Evolutionary conservation across 2,113 vertebrate genomes (phyloP).

Genomic region (Scomber scombrus): DNA sequence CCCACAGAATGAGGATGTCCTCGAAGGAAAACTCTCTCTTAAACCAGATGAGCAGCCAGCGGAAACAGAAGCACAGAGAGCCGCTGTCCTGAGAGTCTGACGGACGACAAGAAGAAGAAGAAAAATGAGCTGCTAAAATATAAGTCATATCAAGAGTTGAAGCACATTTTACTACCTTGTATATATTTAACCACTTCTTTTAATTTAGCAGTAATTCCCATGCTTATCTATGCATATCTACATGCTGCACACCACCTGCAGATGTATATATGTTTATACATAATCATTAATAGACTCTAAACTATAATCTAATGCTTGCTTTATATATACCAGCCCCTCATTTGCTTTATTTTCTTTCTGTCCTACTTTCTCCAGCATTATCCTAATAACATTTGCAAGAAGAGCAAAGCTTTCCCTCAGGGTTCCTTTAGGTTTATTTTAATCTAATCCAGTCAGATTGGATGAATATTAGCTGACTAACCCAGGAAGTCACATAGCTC

Average conservation of each 20-base stretch:
- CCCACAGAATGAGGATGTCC: slow-evolving; percentile 92
- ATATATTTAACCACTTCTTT: not conserved
- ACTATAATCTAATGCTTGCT: not conserved
- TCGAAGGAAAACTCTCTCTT: slow-evolving; percentile 93
- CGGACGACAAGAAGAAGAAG: not conserved
- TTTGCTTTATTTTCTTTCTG: slow-evolving; percentile 1
- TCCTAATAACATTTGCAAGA: not conserved
- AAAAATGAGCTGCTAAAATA: not conserved
- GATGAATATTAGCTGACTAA: slow-evolving; percentile 59
- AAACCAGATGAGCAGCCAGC: slow-evolving; percentile 96
- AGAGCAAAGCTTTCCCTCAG: not conserved
- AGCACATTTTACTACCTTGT: not conserved
- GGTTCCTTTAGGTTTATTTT: not conserved
- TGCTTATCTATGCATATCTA: not conserved
- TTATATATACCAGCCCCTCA: not conserved
- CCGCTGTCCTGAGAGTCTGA: slow-evolving; percentile 88
- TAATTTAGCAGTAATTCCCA: not conserved
- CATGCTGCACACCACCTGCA: not conserved
- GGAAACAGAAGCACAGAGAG: slow-evolving; percentile 89
- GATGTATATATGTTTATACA: not conserved
- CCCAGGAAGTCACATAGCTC: slow-evolving; percentile 93
- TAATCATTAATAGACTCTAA: not conserved
- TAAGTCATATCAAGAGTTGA: not conserved
- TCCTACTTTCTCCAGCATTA: not conserved
- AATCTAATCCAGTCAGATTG: not conserved